Conservation (phyloP, 2,797 vertebrate species). For the Halcyon chelicuti region DNA sequence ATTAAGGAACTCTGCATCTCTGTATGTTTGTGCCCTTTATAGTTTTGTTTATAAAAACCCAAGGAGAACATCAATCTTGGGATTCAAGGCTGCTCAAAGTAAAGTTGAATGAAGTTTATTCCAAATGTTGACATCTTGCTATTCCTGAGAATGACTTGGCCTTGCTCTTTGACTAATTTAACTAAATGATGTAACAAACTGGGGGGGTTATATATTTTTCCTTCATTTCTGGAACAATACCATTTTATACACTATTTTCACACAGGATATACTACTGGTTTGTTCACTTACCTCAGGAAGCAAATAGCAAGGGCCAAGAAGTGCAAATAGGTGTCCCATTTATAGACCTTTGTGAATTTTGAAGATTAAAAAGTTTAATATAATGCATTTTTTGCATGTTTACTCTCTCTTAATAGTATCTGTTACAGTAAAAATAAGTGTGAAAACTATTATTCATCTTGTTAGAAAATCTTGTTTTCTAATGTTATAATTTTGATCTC, state of each 20-base stretch:
- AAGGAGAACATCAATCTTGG: neutral
- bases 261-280: neutral
- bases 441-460: neutral
- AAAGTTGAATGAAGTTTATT: neutral
- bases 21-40: neutral
- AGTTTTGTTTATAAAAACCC: neutral
- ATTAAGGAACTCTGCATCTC: neutral
- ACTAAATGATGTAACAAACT: neutral
- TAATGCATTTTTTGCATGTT: neutral
- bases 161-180: slow-evolving; percentile 31
- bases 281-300: neutral
- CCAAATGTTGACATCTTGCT: neutral
- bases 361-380: neutral
- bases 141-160: neutral
- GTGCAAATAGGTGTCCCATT: neutral
- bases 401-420: neutral
- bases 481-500: neutral
- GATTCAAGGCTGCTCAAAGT: neutral
- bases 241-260: neutral
- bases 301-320: neutral
- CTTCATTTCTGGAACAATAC: neutral
- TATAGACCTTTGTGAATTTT: neutral
- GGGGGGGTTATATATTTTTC: neutral
- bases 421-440: neutral
- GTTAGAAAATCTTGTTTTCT: neutral